phyloP scores from a whole-genome alignment of 2,888 invertebrate genomes.

The Hoplodrina blanda region DNA sequence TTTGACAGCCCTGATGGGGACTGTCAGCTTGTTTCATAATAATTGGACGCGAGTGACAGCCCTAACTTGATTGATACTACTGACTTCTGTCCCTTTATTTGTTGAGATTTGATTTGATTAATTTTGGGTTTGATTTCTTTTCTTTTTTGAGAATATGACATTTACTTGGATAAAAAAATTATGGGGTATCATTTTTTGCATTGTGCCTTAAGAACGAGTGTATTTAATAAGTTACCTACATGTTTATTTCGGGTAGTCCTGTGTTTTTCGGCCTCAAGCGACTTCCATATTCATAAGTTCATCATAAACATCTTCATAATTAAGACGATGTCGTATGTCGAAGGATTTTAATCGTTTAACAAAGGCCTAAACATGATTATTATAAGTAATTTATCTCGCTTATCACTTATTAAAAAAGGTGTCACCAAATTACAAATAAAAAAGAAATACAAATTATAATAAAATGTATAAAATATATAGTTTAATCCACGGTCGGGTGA shows the following conservation, averaged over 20 bases:
- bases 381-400: background rate
- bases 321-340: background rate
- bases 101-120: constrained; percentile 48
- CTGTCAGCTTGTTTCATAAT: constrained; percentile 78
- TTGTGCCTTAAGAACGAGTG: too few relatives aligned
- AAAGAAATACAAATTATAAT: background rate
- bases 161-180: too few relatives aligned
- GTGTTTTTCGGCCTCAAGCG: background rate
- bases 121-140: constrained; percentile 5
- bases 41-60: constrained; percentile 76
- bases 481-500: background rate
- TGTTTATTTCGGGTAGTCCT: background rate
- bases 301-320: too few relatives aligned
- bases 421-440: background rate
- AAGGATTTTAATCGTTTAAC: background rate
- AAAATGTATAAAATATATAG: background rate
- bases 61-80: constrained; percentile 73
- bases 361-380: background rate
- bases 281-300: background rate
- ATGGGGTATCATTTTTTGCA: too few relatives aligned
- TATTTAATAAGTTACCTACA: too few relatives aligned
- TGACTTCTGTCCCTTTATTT: constrained; percentile 54
- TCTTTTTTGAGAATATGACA: background rate
- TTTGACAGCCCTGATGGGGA: constrained; percentile 78
- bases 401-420: background rate